These are phyloP conservation scores for Caerostris extrusa DNA, from an alignment of 1,140 invertebrate species.

Conservation along the genomic window DNA sequence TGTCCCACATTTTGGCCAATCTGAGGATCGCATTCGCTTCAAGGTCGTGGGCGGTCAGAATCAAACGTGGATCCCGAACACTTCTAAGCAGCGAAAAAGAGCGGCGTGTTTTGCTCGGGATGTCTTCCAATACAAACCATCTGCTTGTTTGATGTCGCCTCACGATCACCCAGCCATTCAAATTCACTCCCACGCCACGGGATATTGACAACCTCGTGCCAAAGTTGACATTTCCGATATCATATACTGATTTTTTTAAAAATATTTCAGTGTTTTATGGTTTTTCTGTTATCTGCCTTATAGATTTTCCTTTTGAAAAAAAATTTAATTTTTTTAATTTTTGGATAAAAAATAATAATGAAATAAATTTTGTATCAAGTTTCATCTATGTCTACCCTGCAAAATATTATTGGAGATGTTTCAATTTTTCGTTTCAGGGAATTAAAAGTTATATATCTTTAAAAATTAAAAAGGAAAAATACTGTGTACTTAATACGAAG, in stretches of 20 bases:
- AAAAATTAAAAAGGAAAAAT: too few species aligned
- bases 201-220: constrained; percentile 41
- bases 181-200: constrained; percentile 49
- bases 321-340: too few species aligned
- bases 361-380: background rate
- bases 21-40: constrained; percentile 16
- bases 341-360: background rate
- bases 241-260: background rate
- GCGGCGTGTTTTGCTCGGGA: constrained; percentile 32
- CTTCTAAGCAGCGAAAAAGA: background rate
- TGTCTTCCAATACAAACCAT: constrained; percentile 67
- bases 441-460: too few species aligned
- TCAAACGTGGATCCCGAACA: constrained; percentile 42
- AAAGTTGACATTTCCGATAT: constrained; percentile 31
- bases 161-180: background rate
- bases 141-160: constrained; percentile 49
- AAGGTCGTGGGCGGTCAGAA: constrained; percentile 71
- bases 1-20: constrained; percentile 75
- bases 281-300: background rate
- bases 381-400: background rate
- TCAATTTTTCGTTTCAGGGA: too few species aligned
- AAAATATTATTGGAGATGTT: too few species aligned
- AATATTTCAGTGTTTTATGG: background rate
- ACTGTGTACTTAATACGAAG: too few species aligned
- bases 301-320: background rate